Evolutionary conservation across 2,888 invertebrate species (phyloP).

Genomic region (Latrodectus hesperus): DNA sequence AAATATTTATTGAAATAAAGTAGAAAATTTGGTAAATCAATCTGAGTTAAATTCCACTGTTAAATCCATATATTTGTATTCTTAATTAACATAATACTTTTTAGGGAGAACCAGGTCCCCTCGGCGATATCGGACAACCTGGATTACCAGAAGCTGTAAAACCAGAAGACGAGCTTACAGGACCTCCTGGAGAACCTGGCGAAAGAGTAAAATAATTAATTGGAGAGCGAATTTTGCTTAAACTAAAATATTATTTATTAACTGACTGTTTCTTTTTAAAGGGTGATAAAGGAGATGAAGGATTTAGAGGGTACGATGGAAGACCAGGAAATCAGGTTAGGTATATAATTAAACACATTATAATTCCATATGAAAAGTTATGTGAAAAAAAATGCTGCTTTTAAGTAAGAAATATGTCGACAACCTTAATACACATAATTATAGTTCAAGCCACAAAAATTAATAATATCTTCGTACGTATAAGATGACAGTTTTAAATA

Average conservation of each 20-base stretch:
- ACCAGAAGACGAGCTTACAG: conserved; percentile 73
- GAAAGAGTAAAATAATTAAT: conserved; percentile 73
- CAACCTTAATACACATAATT: too few relatives aligned
- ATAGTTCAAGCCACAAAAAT: too few relatives aligned
- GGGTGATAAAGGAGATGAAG: conserved; percentile 90
- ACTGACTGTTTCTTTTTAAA: conserved; percentile 75
- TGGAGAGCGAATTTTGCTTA: neutral
- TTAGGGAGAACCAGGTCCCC: conserved; percentile 55
- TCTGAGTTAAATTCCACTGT: too few relatives aligned
- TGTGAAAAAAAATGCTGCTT: too few relatives aligned
- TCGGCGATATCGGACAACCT: conserved; percentile 77
- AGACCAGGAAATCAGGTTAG: conserved; percentile 81
- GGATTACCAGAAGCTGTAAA: conserved; percentile 75
- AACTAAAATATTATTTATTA: neutral
- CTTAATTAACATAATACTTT: neutral
- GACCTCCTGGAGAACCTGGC: conserved; percentile 78
- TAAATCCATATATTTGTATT: too few relatives aligned
- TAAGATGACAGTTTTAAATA: too few relatives aligned
- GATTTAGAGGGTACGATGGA: conserved; percentile 87
- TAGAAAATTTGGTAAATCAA: too few relatives aligned
- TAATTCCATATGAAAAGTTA: too few relatives aligned
- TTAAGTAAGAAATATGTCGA: too few relatives aligned
- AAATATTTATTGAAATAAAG: too few relatives aligned
- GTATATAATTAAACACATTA: neutral
- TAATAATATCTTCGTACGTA: too few relatives aligned